Base-by-base conservation (phyloP, 2,113 vertebrate genomes). In the Cebidichthys violaceus region DNA sequence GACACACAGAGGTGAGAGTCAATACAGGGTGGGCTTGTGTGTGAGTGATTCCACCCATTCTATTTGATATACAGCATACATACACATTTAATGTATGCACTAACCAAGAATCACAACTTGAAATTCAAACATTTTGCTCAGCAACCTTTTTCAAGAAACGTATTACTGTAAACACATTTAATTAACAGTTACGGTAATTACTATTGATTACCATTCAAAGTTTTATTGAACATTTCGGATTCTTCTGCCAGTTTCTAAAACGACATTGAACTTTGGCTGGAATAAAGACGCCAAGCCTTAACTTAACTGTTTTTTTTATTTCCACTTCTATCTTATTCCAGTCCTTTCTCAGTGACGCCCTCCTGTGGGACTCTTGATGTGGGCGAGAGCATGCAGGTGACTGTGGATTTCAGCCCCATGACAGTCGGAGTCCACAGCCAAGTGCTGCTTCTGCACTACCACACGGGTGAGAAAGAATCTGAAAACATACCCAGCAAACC, bases 271-370 rank as follows among this genome's bases (percentile, higher is more conserved):
- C 4, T 1, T n/a, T 61, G 7, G 22, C n/a, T 33, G 10, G 27
- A 37, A 2, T 18, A 2, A 55, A 41, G 24, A 64, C 3, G 4
- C 24, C 1, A 41, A 3, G 2, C 37, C 22, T 18, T 45, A 33
- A 20, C 29, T 15, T 65, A n/a, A n/a, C 10, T 31, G 9, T 50
- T 18, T 18, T 50, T 6, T 2, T 66, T 15, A 29, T 39, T 14
- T 61, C 41, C 4, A 74, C 1, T 22, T 24, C 6, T 43, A 8
- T 78, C 68, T 29, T 64, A 1, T 77, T 82, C 31, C 90, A 99
- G 98, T 33, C 97, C 97, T 20, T 98, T 99, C 91, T 95, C 95
- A 13, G 94, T 96, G 2, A 91, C 86, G 6, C 96, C 95, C 0
- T 75, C 91, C 3, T 9, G 37, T 3, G 96, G 95, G 35, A 95